Conservation (phyloP, 2,888 invertebrate genomes). For the Erebia palarica region DNA sequence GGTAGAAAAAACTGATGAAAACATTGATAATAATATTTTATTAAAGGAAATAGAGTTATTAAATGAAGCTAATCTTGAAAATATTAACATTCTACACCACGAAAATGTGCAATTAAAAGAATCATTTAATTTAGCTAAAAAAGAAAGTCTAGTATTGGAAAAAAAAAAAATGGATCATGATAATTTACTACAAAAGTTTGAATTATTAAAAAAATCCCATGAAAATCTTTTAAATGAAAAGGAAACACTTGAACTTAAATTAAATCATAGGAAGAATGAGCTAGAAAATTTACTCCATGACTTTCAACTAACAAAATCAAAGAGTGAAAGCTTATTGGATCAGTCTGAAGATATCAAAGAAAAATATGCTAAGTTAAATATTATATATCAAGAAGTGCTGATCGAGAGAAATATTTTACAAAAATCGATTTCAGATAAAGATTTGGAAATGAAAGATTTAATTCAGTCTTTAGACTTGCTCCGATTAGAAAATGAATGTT, state of each 20-base stretch:
- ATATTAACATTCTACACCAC: slow-evolving; percentile 52
- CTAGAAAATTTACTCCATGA: slow-evolving; percentile 37
- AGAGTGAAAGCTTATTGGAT: slow-evolving; percentile 40
- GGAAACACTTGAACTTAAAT: slow-evolving; percentile 51
- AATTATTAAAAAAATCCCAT: slow-evolving; percentile 51
- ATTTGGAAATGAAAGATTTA: slow-evolving; percentile 41
- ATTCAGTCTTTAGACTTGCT: slow-evolving; percentile 48
- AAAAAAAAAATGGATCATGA: slow-evolving; percentile 52
- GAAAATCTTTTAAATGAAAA: slow-evolving; percentile 52
- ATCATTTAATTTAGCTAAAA: slow-evolving; percentile 52
- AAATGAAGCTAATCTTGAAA: slow-evolving; percentile 52
- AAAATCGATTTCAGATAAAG: slow-evolving; percentile 34
- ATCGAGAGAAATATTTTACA: slow-evolving; percentile 35
- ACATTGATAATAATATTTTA: slow-evolving; percentile 51
- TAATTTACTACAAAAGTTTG: slow-evolving; percentile 49
- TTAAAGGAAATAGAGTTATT: slow-evolving; percentile 57
- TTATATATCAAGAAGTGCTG: slow-evolving; percentile 36
- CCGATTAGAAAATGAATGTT: slow-evolving; percentile 49
- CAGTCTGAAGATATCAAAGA: slow-evolving; percentile 39
- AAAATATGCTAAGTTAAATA: slow-evolving; percentile 34
- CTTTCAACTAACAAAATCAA: slow-evolving; percentile 40
- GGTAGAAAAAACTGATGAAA: slow-evolving; percentile 29
- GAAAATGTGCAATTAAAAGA: slow-evolving; percentile 55
- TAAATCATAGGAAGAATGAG: slow-evolving; percentile 42
- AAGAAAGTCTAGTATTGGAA: slow-evolving; percentile 57